Conservation (phyloP, 2,113 vertebrate species). For the Butorides virescens region DNA sequence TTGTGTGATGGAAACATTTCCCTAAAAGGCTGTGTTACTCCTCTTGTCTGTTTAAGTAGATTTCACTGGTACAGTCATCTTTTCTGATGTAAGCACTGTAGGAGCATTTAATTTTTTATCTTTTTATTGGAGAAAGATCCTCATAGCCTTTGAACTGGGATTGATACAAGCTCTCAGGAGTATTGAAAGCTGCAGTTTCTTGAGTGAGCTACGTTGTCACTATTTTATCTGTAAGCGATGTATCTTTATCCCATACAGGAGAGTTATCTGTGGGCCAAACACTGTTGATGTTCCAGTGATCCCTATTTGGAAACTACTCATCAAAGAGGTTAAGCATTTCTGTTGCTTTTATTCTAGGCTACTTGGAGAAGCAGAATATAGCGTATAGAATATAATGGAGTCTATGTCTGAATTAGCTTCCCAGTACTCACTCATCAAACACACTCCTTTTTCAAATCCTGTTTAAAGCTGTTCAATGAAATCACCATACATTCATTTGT, state of each 20-base stretch:
- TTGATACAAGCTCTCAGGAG: not conserved
- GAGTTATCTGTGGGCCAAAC: conserved; percentile 77
- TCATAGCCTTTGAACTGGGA: not conserved
- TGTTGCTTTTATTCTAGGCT: not conserved
- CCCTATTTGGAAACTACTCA: conserved; percentile 81
- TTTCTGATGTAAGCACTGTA: not conserved
- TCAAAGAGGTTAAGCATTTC: conserved; percentile 75
- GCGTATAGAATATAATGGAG: not conserved
- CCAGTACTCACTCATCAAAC: not conserved
- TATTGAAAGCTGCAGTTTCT: not conserved
- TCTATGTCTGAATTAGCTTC: not conserved
- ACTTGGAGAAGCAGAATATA: not conserved
- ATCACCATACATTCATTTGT: not conserved
- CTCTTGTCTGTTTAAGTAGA: not conserved
- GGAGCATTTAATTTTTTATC: not conserved
- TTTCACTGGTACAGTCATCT: not conserved
- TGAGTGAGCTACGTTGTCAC: not conserved
- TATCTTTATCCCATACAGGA: conserved; percentile 61
- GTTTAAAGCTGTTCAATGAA: not conserved
- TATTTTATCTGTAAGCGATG: not conserved
- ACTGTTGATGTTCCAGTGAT: conserved; percentile 75
- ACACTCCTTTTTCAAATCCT: not conserved
- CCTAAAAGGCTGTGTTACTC: not conserved
- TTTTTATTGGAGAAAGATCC: not conserved
- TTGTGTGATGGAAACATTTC: not conserved